Base-by-base conservation (phyloP, 2,888 invertebrate species). In the Phania funesta region DNA sequence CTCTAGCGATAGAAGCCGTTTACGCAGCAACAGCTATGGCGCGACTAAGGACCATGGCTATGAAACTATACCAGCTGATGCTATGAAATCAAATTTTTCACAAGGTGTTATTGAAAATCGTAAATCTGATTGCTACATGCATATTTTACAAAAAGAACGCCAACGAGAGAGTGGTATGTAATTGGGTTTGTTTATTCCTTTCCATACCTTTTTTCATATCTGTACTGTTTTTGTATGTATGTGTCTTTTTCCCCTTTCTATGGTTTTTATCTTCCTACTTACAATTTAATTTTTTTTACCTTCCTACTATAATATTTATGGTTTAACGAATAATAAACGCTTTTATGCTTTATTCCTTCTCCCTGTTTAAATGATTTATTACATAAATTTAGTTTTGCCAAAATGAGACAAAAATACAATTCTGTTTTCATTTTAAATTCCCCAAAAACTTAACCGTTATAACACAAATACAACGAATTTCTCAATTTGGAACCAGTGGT, bases 21-120 rank as follows among this genome's bases (percentile, higher is more conserved):
- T 86, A 26, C 88, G 90, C 38, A 89, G 93, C 1, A 92, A 92
- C 41, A 91, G 89, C 65, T 91, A 90, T 80, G 89, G 90, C 18
- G 88, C 88, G 20, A 75, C 82, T n/a, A 90, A 90, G 78, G 94
- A 94, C 87, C 94, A 94, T n/a, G 94, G 93, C 0, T 94, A 94
- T 85, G 94, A 94, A 88, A 94, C 94, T 3, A 91, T 91, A 84
- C 91, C 91, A 13, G 91, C 90, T 18, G 89, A 90, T 84, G 85
- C 87, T 1, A 83, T 85, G 22, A 84, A 84, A 68, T 80, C 71
- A 18, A 85, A 85, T 46, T 85, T 86, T 62, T 75, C 82, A 24
- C 82, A 82, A 58, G 82, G 78, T 58, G 84, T 85, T 24, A 85
- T 88, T 26, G 88, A 88, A 70, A 91, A 90, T 85, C 89, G 90